Evolutionary conservation across 2,113 vertebrate genomes (phyloP), one percentile per base, ranked within the genome.

Genomic region (Erythrocercus mccallii): DNA sequence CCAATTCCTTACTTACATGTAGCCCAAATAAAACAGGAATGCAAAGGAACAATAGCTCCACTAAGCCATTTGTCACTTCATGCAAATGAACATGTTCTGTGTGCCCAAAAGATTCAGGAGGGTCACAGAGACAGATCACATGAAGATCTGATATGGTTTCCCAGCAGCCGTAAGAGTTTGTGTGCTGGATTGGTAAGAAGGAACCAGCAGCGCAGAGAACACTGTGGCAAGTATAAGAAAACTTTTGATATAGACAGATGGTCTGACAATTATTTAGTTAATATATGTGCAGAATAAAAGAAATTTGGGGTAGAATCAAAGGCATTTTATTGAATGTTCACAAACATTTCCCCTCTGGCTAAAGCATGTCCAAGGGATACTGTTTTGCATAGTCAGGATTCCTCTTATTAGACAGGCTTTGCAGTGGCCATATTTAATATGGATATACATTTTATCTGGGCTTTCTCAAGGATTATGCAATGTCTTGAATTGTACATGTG

Each of bases 91-190:
- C 8, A 19, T 2, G 3, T 20, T 48, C 3, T 9, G 4, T 33
- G 11, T 1, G 1, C 10, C 15, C 33, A 12, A 40, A 81, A 73
- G 45, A 51, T 31, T 50, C 35, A 51, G 44, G 15, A 23, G 24
- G 9, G 18, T 7, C 4, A 11, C 4, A 5, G 9, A 12, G 5
- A 73, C 1, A 47, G 27, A 28, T 21, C 12, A 16, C 3, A 7
- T 21, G 6, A 33, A 27, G 45, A 24, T 65, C 20, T 71, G 54
- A n/a, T 10, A 45, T 1, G 38, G 8, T 10, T 86, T 77, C 21
- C 14, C 10, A 42, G 3, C 0, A 3, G 30, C 7, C 30, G 7
- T 10, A 64, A 27, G 33, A 53, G 4, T 23, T 27, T 80, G 1
- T 53, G 2, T 35, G 17, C 20, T 45, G 30, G 2, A 5, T 37